A percentile compares a stretch with the other conserved stretches of the same genome.
phyloP scores from a whole-genome alignment of 2,888 invertebrate species.

The Netelia inedita region DNA sequence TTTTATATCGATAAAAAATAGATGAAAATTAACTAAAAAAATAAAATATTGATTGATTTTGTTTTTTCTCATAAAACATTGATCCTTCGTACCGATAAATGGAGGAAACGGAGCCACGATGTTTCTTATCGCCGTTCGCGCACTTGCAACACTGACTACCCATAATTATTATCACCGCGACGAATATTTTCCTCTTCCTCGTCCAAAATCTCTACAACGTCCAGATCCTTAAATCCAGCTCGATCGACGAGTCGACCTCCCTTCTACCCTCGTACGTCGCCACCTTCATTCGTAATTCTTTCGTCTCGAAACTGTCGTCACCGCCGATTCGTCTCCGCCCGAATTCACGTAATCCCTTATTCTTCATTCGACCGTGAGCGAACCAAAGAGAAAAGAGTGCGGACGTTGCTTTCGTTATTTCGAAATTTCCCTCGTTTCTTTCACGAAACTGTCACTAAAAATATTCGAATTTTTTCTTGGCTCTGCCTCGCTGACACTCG shows the following conservation, averaged over 20 bases:
- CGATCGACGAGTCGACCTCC: background rate
- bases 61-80: constrained; percentile 59
- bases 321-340: constrained; percentile 20
- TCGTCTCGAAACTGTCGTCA: constrained; percentile 26
- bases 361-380: constrained; percentile 58
- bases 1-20: background rate
- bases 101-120: constrained; percentile 74
- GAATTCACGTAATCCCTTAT: constrained; percentile 70
- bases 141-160: constrained; percentile 85
- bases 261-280: constrained; percentile 30
- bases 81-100: constrained; percentile 76
- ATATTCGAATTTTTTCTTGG: background rate
- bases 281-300: constrained; percentile 49
- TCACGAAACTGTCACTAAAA: constrained; percentile 52
- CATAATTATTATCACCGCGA: constrained; percentile 74
- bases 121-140: constrained; percentile 80
- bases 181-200: background rate
- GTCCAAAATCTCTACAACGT: background rate
- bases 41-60: constrained; percentile 5
- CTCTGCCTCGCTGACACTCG: background rate
- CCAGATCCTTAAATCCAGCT: background rate
- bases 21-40: background rate
- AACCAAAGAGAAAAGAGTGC: background rate
- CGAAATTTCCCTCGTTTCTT: background rate
- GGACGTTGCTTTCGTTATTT: background rate